Base-by-base conservation (phyloP, 2,797 vertebrate species). In the Pseudopleuronectes americanus region DNA sequence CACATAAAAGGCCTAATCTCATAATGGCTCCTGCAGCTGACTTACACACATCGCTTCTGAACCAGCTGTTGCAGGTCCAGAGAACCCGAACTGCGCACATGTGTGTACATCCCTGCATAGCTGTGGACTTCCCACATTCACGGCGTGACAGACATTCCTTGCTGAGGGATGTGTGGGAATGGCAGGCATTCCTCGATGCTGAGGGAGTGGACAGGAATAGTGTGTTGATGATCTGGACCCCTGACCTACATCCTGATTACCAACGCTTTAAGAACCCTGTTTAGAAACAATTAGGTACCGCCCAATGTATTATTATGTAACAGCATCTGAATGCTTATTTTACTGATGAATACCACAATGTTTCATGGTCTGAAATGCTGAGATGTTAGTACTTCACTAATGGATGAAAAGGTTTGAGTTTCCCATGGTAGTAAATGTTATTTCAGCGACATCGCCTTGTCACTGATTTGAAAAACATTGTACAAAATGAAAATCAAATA, bases 131-230 rank as follows among this genome's bases (percentile, higher is more conserved):
- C 80, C 86, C 87, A 83, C 89, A 89, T 92, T 90, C 77, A 63
- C 58, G 0, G 61, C 87, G 9, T 84, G 86, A 83, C 87, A 79
- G 68, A 62, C 57, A 90, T 91, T 90, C 90, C 79, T 76, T 13
- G 24, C 60, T 62, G 76, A 79, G 80, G 81, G 88, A 88, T 89
- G 87, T 86, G 87, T 80, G 83, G 88, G 84, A 90, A 88, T 88
- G 69, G 67, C 72, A 77, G 80, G 80, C 80, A 92, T 92, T 90
- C 85, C 83, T 85, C 26, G 45, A 83, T 71, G 78, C 79, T 69
- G 86, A 83, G 80, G 77, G 80, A 70, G 79, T 57, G 78, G 78
- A 85, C 84, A 71, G 79, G 82, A 89, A 90, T 83, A 84, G 64
- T 19, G 67, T 6, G 49, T 63, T 67, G 16, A 5, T 74, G 74